Conservation (phyloP, 2,113 vertebrate genomes). For the Indicator indicator region DNA sequence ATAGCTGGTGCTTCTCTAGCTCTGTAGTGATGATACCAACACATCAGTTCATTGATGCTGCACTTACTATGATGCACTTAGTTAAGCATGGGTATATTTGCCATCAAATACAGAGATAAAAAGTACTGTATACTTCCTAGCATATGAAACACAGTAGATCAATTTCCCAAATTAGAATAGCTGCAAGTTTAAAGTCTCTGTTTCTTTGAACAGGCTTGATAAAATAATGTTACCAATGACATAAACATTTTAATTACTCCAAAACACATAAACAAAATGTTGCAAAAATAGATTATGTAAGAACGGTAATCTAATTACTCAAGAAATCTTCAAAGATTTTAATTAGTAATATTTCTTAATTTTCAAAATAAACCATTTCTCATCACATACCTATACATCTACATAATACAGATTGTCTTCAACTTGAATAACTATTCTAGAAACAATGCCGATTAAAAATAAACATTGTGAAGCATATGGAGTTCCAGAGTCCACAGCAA, state of each 20-base stretch:
- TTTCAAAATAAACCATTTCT: neutral
- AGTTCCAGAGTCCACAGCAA: constrained; percentile 4
- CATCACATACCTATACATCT: neutral
- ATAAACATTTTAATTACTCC: neutral
- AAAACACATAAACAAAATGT: neutral
- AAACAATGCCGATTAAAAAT: neutral
- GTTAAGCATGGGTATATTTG: neutral
- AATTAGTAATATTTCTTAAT: neutral
- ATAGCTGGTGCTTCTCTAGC: neutral
- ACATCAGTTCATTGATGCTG: neutral
- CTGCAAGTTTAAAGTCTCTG: neutral
- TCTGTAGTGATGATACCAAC: neutral
- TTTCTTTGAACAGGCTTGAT: neutral
- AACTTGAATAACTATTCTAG: neutral
- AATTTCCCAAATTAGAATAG: neutral
- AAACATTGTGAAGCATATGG: neutral
- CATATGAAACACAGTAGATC: neutral
- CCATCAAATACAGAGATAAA: neutral
- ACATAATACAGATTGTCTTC: neutral
- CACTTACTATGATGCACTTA: neutral
- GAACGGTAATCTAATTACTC: constrained; percentile 1
- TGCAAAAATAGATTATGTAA: neutral
- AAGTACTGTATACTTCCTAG: neutral
- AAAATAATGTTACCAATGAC: neutral
- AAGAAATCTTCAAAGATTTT: neutral